Evolutionary conservation across 37 sponge, comb jelly and placozoan species (phyloP).

Genomic region (Halichondria panicea): DNA sequence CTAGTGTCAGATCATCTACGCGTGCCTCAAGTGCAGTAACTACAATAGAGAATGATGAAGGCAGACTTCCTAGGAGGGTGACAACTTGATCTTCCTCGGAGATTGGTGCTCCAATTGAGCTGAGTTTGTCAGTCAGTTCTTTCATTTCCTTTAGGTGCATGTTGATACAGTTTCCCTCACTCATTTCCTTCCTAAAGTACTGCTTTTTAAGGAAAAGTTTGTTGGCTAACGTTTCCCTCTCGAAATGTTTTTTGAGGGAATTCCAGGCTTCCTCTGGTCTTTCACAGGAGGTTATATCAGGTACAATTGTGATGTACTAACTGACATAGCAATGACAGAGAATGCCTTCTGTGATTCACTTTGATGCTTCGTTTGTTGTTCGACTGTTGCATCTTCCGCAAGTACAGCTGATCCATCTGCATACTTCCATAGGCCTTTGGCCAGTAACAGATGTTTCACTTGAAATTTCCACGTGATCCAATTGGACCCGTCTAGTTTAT

Average conservation of each 20-base stretch:
- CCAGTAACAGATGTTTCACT: conserved; percentile 40
- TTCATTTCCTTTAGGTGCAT: conserved; percentile 56
- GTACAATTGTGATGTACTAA: conserved; percentile 40
- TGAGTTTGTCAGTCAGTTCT: conserved; percentile 45
- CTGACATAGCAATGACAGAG: conserved; percentile 37
- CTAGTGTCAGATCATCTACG: conserved; percentile 37
- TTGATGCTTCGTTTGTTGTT: background rate
- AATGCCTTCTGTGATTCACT: conserved; percentile 45
- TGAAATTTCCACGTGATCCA: conserved; percentile 67
- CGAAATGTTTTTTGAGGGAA: conserved; percentile 37
- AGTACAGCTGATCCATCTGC: conserved; percentile 54
- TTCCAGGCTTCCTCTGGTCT: conserved; percentile 35
- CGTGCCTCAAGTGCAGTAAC: conserved; percentile 53
- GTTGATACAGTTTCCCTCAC: conserved; percentile 37
- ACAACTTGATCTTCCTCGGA: conserved; percentile 55
- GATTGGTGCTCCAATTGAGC: conserved; percentile 43
- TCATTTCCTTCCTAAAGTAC: conserved; percentile 57
- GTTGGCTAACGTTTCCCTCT: conserved; percentile 48
- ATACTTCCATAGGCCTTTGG: conserved; percentile 34
- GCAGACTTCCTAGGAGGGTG: conserved; percentile 51
- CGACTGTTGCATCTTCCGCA: conserved; percentile 32
- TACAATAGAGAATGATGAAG: conserved; percentile 17
- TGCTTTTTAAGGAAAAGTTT: conserved; percentile 50
- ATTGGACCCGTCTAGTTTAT: conserved; percentile 32
- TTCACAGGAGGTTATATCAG: conserved; percentile 54